Base-by-base conservation (phyloP, 2,888 invertebrate genomes). In the Periphyllus acericola region DNA sequence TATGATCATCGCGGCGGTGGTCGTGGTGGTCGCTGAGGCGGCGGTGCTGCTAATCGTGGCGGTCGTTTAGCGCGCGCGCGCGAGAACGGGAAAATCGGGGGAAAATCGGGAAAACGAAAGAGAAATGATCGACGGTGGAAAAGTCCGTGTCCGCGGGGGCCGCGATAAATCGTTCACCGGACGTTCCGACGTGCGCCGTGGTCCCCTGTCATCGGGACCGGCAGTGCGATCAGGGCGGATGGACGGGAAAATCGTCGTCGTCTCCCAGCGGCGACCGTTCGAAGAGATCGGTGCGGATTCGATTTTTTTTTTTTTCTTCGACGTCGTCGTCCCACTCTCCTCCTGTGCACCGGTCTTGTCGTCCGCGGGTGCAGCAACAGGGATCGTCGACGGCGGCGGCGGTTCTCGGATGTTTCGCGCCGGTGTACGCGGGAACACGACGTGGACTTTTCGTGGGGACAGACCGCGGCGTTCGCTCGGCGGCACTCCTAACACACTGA, bases 1-100 rank as follows among this genome's bases (percentile, higher is more conserved):
- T 93, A 95, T 95, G 93, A 95, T 95, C 95, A 95, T 95, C 4
- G 78, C 14, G 29, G 86, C 11, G 25, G 79, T 60, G 29, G 75
- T 1, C 11, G 75, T n/a, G 29, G 83, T 46, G 46, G 82, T 29
- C 52, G 78, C n/a, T 40, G 72, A 46, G 68, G 55, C 55, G 32
- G 36, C 60, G 46, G 71, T 34, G 68, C 34, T 17, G 79, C 36
- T 55, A 72, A 71, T 72, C 74, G 80, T 55, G 71, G 46, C 34
- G 78, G 29, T 34, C 78, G 85, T n/a, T 78, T 25, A 40, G 76
- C 32, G 17, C 52, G 32, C 40, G 72, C 5, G 25, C 34, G 36
- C 11, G 29, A 17, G 17, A 6, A 34, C 17, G 32, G 71, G 52
- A 40, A 72, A 52, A 52, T n/a, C 76, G 76, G 60, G 25, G 21